These are phyloP conservation scores for Oscheius sp. DNA, from an alignment of 1,140 invertebrate genomes.

Conservation along the genomic window DNA sequence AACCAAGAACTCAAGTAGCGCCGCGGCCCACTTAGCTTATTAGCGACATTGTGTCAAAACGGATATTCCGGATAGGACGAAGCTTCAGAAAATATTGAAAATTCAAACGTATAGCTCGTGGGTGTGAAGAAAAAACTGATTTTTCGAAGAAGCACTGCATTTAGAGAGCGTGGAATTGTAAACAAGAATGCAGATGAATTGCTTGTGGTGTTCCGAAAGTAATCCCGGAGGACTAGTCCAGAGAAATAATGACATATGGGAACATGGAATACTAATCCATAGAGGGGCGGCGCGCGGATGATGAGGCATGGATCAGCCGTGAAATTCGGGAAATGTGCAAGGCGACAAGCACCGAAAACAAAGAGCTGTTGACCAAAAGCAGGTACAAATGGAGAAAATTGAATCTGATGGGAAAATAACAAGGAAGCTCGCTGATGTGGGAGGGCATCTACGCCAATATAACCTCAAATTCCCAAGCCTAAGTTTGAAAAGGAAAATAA, in stretches of 20 bases:
- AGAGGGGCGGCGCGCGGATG: too few species aligned
- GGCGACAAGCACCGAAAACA: neutral
- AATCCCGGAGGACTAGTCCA: conserved; percentile 8
- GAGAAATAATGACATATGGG: conserved; percentile 8
- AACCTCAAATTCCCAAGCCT: neutral
- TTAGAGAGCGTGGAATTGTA: too few species aligned
- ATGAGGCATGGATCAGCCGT: too few species aligned
- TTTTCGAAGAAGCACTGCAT: too few species aligned
- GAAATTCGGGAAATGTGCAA: too few species aligned
- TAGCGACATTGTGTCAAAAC: conserved; percentile 1
- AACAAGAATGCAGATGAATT: too few species aligned
- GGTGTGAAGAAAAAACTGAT: too few species aligned
- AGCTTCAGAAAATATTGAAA: too few species aligned
- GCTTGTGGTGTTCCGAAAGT: neutral
- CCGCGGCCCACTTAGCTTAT: conserved; percentile 5
- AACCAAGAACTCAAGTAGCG: neutral
- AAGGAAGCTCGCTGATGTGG: neutral
- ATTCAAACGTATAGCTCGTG: too few species aligned
- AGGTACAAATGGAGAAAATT: neutral
- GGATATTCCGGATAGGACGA: neutral
- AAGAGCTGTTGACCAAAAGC: neutral
- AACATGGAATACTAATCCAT: conserved; percentile 12
- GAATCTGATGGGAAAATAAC: neutral
- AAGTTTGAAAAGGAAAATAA: neutral
- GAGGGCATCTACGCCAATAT: neutral